phyloP scores from a whole-genome alignment of 2,888 invertebrate species.

The Tipula vernalis region DNA sequence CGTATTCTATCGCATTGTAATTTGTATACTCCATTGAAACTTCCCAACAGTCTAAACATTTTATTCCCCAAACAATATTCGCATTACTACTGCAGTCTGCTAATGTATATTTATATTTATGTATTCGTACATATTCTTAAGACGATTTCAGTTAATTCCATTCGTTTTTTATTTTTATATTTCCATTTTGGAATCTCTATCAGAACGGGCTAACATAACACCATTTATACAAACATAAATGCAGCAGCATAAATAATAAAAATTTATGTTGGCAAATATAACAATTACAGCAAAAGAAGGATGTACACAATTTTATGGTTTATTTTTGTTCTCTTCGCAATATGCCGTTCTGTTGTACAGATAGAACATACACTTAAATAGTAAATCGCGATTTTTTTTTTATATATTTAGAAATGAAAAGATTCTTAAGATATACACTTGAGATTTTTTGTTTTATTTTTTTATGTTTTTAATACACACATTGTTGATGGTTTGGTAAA shows the following conservation, averaged over 20 bases:
- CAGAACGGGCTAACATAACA: neutral
- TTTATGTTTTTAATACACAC: neutral
- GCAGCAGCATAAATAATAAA: neutral
- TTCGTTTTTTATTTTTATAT: neutral
- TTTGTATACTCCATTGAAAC: too few species aligned
- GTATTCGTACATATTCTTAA: neutral
- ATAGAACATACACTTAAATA: neutral
- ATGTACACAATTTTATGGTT: neutral
- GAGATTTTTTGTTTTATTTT: neutral
- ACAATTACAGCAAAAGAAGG: neutral
- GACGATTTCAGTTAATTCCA: neutral
- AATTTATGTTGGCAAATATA: neutral
- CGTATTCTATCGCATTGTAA: too few species aligned
- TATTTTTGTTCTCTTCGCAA: neutral
- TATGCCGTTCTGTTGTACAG: neutral
- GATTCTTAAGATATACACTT: neutral
- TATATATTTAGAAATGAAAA: neutral
- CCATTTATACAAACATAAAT: neutral
- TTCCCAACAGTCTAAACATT: neutral
- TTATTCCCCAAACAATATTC: neutral
- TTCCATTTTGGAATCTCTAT: neutral
- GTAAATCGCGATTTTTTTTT: neutral
- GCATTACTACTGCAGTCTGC: neutral
- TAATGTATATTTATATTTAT: neutral
- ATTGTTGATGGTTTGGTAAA: neutral